Evolutionary conservation across 2,797 vertebrate species (phyloP).

Genomic region (Trachurus trachurus): DNA sequence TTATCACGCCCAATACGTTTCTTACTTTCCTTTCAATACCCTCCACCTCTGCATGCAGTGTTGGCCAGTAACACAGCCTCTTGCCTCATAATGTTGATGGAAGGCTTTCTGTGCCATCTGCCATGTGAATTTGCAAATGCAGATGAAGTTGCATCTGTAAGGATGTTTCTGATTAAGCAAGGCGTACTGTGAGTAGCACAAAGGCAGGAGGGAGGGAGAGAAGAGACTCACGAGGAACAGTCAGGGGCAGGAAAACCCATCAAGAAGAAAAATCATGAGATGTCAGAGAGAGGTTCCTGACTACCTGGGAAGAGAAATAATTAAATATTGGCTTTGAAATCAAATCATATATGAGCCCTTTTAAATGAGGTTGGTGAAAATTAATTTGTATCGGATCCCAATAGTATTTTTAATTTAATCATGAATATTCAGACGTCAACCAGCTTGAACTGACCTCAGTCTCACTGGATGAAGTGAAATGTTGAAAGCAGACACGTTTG

Average conservation of each 20-base stretch:
- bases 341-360: conserved; percentile 23
- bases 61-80: conserved; percentile 60
- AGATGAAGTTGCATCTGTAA: conserved; percentile 41
- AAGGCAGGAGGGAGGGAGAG: conserved; percentile 13
- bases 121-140: conserved; percentile 34
- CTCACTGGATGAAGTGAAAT: conserved; percentile 44
- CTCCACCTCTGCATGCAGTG: conserved; percentile 26
- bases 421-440: conserved; percentile 64
- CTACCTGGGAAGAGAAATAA: conserved; percentile 50
- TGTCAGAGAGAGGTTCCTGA: conserved; percentile 33
- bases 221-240: conserved; percentile 24
- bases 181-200: conserved; percentile 13
- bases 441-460: conserved; percentile 52
- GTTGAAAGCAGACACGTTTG: conserved; percentile 54
- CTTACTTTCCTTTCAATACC: conserved; percentile 29
- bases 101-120: conserved; percentile 61
- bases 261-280: conserved; percentile 41
- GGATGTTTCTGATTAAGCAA: conserved; percentile 56
- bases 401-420: conserved; percentile 41
- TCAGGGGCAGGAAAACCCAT: conserved; percentile 4
- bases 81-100: conserved; percentile 54
- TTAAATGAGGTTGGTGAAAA: conserved; percentile 46
- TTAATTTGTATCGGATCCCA: conserved; percentile 6
- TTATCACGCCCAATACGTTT: conserved; percentile 14
- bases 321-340: conserved; percentile 57